Evolutionary conservation across 2,888 invertebrate species (phyloP), one percentile per base, ranked within the genome.

Genomic region (Pollenia angustigena): DNA sequence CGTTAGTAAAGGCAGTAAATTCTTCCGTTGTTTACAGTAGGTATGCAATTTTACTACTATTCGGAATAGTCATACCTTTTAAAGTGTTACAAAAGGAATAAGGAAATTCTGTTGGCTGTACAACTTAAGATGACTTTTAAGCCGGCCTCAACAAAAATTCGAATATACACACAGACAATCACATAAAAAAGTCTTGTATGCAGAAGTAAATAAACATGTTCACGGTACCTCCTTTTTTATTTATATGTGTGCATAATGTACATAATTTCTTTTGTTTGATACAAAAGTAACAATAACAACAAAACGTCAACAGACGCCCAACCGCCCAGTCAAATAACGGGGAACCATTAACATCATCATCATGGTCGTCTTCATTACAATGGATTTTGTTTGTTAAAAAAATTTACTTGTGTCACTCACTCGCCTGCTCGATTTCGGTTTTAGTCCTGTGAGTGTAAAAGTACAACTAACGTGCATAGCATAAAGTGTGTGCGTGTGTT

Each of bases 301-400:
- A 78, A 74, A 75, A 75, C 81, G 80, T 81, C 69, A 85, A 80
- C 79, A 83, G 62, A 64, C 71, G 52, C 46, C 72, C 83, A 60
- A 81, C 66, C 68, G 58, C 71, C 50, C 60, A 81, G 50, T 60
- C 42, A 72, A 69, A 56, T 14, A 62, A 72, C 50, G 66, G 50
- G 40, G 78, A 60, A 58, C 42, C 58, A 42, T 80, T 71, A 68
- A 68, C 76, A 68, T 32, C 83, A 50, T 71, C 71, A 52, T 42
- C 50, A 48, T 64, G 75, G 46, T 78, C 56, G 32, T 68, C 50
- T 64, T 64, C 50, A 56, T 62, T 75, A 85, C 80, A 80, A 75
- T 76, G 56, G 76, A 82, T 68, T 78, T 80, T 80, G 79, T 82
- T 75, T 72, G 44, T 52, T 71, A 40, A 44, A 68, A 78, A 75